Percentiles rank a stretch among this genome's conserved stretches.
Conservation (phyloP, 2,113 vertebrate species). For the Microcebus tavaratra region DNA sequence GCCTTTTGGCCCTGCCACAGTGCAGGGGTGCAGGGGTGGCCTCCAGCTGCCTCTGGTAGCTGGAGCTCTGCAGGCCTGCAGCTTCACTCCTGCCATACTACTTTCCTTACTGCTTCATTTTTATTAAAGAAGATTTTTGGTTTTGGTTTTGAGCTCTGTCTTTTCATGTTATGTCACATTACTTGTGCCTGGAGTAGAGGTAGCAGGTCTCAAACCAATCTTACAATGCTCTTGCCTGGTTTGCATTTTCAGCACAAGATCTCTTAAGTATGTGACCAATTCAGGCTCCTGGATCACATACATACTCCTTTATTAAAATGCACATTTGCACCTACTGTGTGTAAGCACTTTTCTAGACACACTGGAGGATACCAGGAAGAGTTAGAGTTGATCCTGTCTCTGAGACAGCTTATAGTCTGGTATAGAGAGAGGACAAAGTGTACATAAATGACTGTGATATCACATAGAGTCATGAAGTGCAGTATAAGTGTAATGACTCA, state of each 20-base stretch:
- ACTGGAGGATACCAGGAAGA: not conserved
- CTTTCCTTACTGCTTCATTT: slow-evolving; percentile 7
- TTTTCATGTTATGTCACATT: not conserved
- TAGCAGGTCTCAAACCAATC: not conserved
- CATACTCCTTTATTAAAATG: not conserved
- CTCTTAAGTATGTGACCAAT: not conserved
- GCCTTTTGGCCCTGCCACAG: no score
- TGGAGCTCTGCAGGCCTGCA: not conserved
- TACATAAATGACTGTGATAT: not conserved
- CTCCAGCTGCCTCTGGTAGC: not conserved
- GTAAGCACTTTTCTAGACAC: not conserved
- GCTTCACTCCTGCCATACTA: not conserved
- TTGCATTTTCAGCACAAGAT: not conserved
- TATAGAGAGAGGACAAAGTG: not conserved
- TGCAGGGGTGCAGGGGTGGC: not conserved
- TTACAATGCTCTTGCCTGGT: not conserved
- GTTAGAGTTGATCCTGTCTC: not conserved
- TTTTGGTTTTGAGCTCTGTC: not conserved
- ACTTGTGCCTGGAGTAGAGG: not conserved
- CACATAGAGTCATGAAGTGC: not conserved
- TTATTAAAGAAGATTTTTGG: not conserved
- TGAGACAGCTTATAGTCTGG: not conserved
- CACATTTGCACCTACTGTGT: not conserved
- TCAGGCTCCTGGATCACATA: not conserved
- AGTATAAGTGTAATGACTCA: not conserved